phyloP scores from a whole-genome alignment of 1,140 invertebrate species.

The Pseudoatta argentina region DNA sequence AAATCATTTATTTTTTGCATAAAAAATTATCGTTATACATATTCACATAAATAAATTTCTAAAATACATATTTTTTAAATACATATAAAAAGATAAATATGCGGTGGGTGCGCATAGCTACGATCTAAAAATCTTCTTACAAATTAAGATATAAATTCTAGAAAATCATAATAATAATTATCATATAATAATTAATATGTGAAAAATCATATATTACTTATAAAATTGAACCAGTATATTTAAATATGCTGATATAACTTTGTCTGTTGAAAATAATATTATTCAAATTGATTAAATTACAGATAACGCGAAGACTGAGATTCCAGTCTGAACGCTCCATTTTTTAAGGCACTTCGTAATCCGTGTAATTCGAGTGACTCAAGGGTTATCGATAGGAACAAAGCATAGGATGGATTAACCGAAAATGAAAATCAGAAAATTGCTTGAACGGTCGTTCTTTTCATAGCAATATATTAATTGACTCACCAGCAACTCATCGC shows the following conservation, averaged over 20 bases:
- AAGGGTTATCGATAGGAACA: neutral
- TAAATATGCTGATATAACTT: neutral
- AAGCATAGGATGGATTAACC: neutral
- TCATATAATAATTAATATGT: neutral
- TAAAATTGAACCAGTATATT: neutral
- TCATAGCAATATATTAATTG: conserved; percentile 13
- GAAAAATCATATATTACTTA: neutral
- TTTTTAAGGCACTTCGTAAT: conserved; percentile 22
- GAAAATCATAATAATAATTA: neutral
- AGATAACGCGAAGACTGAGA: neutral
- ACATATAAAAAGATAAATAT: neutral
- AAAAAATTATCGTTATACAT: neutral
- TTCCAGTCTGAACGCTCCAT: neutral
- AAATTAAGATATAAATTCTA: neutral
- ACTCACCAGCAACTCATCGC: conserved; percentile 82
- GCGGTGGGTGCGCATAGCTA: neutral
- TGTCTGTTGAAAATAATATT: neutral
- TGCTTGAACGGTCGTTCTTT: neutral
- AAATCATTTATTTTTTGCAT: neutral
- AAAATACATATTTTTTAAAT: neutral
- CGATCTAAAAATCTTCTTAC: neutral
- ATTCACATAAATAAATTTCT: neutral
- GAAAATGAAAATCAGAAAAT: conserved; percentile 39
- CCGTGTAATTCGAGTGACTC: neutral
- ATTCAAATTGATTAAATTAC: neutral